Evolutionary conservation across 2,888 invertebrate genomes (phyloP).

Genomic region (Limnephilus rhombicus): DNA sequence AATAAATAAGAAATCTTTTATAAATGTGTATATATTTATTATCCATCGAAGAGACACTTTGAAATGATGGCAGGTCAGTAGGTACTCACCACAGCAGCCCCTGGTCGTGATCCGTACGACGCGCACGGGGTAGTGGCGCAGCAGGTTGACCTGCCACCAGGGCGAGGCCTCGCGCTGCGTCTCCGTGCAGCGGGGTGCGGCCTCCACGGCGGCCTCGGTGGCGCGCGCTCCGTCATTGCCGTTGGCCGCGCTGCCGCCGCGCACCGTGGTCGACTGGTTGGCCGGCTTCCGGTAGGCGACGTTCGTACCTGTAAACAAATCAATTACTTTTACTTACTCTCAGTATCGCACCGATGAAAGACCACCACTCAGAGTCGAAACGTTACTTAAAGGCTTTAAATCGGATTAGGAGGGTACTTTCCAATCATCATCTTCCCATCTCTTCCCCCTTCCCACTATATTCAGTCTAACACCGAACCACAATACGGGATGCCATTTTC

Average conservation of each 20-base stretch:
- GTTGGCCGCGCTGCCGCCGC: conserved; percentile 89
- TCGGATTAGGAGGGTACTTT: too few species aligned
- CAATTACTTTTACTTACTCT: background rate
- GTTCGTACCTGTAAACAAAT: conserved; percentile 82
- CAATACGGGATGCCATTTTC: too few species aligned
- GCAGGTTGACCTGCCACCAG: conserved; percentile 95
- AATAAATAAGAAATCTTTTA: too few species aligned
- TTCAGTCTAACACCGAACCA: too few species aligned
- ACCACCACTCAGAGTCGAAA: too few species aligned
- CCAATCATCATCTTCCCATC: too few species aligned
- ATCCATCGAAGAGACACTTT: background rate
- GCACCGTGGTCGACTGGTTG: conserved; percentile 93
- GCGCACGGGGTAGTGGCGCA: conserved; percentile 89
- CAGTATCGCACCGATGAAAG: too few species aligned
- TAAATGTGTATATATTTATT: too few species aligned
- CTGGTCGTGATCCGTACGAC: conserved; percentile 92
- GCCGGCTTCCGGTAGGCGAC: conserved; percentile 91
- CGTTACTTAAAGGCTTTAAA: too few species aligned
- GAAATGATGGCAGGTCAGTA: background rate
- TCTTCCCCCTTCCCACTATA: too few species aligned
- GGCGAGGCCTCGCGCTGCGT: conserved; percentile 93
- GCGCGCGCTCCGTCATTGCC: conserved; percentile 93
- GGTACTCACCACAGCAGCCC: conserved; percentile 84
- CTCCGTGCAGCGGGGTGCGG: conserved; percentile 92
- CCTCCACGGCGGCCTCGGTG: conserved; percentile 90